Evolutionary conservation across 2,113 vertebrate genomes (phyloP).

Genomic region (Pyxicephalus adspersus): DNA sequence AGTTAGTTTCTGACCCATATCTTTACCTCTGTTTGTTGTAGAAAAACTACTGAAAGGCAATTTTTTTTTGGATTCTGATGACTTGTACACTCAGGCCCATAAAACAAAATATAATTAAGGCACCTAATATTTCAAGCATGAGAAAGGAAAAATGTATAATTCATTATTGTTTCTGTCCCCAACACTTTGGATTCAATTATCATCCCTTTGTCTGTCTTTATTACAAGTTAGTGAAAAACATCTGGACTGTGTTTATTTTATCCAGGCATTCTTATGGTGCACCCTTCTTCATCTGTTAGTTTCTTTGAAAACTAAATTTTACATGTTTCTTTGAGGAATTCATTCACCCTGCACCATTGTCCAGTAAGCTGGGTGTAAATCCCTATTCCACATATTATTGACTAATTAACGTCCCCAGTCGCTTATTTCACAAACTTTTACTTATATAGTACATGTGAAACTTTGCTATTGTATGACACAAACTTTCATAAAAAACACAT

Average conservation of each 20-base stretch:
- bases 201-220: constrained; percentile 13
- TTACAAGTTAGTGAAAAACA: constrained; percentile 19
- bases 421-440: constrained; percentile 4
- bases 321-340: not conserved
- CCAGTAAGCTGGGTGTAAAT: not conserved
- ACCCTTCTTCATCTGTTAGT: not conserved
- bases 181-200: constrained; percentile 37
- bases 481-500: not conserved
- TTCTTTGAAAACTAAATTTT: not conserved
- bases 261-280: not conserved
- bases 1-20: too few relatives aligned
- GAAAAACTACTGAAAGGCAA: too few relatives aligned
- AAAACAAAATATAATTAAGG: constrained; percentile 4
- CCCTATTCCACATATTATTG: not conserved
- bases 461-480: not conserved
- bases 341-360: not conserved
- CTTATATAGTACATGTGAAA: not conserved
- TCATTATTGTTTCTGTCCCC: constrained; percentile 28
- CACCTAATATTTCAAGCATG: not conserved
- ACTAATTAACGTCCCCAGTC: constrained; percentile 14
- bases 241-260: constrained; percentile 10
- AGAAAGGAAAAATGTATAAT: constrained; percentile 31
- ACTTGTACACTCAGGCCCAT: not conserved
- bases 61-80: not conserved
- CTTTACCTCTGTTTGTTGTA: too few relatives aligned